These are phyloP conservation scores for Dexiosoma caninum DNA, from an alignment of 2,888 invertebrate genomes.

Conservation along the genomic window DNA sequence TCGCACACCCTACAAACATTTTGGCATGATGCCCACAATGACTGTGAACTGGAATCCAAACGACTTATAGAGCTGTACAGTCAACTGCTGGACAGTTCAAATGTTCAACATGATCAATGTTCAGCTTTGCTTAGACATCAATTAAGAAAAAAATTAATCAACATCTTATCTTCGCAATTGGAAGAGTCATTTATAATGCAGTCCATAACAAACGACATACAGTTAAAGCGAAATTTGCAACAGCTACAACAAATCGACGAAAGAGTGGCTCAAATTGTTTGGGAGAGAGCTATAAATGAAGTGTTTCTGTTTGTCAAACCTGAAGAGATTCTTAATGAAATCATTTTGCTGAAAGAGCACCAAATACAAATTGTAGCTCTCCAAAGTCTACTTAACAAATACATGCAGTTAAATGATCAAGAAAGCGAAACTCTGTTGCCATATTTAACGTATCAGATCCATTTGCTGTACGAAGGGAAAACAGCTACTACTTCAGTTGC, in stretches of 20 bases:
- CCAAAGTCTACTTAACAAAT: constrained; percentile 25
- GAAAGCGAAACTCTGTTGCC: neutral
- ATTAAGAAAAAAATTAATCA: constrained; percentile 52
- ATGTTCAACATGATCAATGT: constrained; percentile 42
- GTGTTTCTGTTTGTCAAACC: constrained; percentile 50
- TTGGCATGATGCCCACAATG: constrained; percentile 48
- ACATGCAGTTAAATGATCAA: neutral
- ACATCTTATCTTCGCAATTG: constrained; percentile 25
- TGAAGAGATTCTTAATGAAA: constrained; percentile 25
- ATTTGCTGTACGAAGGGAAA: neutral
- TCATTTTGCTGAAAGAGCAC: neutral
- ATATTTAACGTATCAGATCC: constrained; percentile 12
- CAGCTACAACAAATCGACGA: constrained; percentile 29
- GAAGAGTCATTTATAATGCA: constrained; percentile 55
- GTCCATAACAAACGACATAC: constrained; percentile 2
- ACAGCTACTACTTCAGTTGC: neutral
- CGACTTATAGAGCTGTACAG: constrained; percentile 48
- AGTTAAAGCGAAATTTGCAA: constrained; percentile 25
- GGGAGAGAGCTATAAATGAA: constrained; percentile 48
- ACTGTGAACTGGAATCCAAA: constrained; percentile 49
- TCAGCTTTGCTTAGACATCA: constrained; percentile 43
- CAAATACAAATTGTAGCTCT: constrained; percentile 21
- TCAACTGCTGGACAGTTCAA: neutral
- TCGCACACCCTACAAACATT: constrained; percentile 50
- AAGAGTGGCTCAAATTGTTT: constrained; percentile 40